These are phyloP conservation scores for Xenopus borealis DNA, from an alignment of 2,113 vertebrate species.

Conservation along the genomic window DNA sequence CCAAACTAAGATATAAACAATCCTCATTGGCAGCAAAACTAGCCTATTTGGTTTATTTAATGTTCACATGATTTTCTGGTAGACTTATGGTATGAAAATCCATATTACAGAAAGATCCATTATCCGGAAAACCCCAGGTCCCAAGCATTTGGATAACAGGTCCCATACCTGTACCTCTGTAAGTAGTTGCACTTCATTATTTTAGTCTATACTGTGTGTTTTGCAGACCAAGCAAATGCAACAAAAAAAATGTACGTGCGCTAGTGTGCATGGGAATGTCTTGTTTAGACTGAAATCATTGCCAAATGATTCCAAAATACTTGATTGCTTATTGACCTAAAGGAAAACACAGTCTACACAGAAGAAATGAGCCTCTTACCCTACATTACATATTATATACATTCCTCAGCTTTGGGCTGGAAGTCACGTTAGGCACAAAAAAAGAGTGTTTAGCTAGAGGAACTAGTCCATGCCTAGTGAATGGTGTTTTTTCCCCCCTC, in stretches of 20 bases:
- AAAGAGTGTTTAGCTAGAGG: background rate
- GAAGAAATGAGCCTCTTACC: background rate
- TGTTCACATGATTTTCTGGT: no score
- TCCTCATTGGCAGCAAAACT: no score
- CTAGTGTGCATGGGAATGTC: background rate
- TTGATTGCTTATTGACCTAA: background rate
- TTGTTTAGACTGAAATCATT: conserved; percentile 10
- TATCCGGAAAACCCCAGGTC: no score
- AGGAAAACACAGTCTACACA: conserved; percentile 1
- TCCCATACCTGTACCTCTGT: no score
- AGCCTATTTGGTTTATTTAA: no score
- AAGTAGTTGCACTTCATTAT: no score
- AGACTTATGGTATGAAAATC: no score
- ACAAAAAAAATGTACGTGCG: background rate
- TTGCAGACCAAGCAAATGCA: background rate
- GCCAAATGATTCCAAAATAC: conserved; percentile 17
- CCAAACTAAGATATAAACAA: no score
- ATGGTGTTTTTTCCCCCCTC: no score
- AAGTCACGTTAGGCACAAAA: background rate
- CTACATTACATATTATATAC: background rate
- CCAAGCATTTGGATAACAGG: no score
- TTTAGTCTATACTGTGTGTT: background rate
- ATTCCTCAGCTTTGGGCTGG: background rate
- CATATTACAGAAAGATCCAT: no score
- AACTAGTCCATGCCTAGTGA: background rate